Percentiles rank a stretch among this genome's conserved stretches.
Conservation (phyloP, 2,888 invertebrate genomes). For the Scotopteryx bipunctaria region DNA sequence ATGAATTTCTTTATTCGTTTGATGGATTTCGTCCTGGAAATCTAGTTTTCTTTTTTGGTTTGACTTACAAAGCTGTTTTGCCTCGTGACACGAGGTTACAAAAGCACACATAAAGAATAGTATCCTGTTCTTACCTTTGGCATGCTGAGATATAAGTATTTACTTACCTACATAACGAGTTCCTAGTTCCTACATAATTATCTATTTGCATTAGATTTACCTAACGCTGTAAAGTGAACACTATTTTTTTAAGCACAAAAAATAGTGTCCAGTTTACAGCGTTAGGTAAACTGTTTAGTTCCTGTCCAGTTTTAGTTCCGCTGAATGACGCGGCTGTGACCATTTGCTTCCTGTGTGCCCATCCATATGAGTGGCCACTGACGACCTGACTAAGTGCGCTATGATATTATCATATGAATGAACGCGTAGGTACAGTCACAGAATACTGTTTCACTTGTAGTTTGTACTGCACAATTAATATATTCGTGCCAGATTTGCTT, state of each 20-base stretch:
- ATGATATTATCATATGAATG: constrained; percentile 57
- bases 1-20: too few relatives aligned
- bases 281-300: constrained; percentile 70
- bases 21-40: too few relatives aligned
- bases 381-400: constrained; percentile 55
- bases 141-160: too few relatives aligned
- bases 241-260: background rate
- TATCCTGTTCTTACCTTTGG: too few relatives aligned
- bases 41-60: too few relatives aligned
- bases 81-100: too few relatives aligned
- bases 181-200: too few relatives aligned
- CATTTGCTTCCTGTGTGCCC: constrained; percentile 74
- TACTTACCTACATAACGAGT: too few relatives aligned
- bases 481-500: constrained; percentile 74
- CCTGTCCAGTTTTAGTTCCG: constrained; percentile 72
- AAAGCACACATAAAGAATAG: too few relatives aligned
- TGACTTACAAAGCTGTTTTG: too few relatives aligned
- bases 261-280: constrained; percentile 34
- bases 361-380: constrained; percentile 56
- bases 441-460: constrained; percentile 8
- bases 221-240: too few relatives aligned
- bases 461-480: constrained; percentile 65
- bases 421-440: constrained; percentile 44
- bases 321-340: constrained; percentile 55
- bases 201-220: too few relatives aligned